A percentile compares a stretch with the other conserved stretches of the same genome.
phyloP scores from a whole-genome alignment of 1,140 invertebrate species.

The Chelonus insularis region DNA sequence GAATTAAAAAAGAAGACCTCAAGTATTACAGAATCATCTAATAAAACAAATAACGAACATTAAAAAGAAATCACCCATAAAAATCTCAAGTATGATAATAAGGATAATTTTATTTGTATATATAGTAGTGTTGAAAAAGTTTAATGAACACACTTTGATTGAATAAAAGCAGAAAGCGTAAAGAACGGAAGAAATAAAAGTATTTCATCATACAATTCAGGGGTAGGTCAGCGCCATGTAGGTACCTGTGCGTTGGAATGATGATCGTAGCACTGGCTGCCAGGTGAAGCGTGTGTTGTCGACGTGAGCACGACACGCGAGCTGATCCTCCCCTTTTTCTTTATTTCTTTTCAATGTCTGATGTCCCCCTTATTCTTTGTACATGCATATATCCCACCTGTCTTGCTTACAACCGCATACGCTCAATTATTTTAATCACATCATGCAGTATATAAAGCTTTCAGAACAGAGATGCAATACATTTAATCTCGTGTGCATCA shows the following conservation, averaged over 20 bases:
- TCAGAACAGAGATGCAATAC: no score
- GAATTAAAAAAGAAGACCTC: no score
- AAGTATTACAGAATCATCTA: no score
- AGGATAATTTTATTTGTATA: no score
- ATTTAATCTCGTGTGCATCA: no score
- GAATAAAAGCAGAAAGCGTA: background rate
- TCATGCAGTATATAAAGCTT: background rate
- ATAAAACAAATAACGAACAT: no score
- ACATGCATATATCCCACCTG: constrained; percentile 6
- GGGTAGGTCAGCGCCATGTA: constrained; percentile 22
- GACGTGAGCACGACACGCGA: constrained; percentile 17
- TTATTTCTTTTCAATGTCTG: background rate
- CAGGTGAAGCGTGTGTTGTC: constrained; percentile 23
- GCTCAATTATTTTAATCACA: background rate
- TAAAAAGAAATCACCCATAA: no score
- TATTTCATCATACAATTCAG: constrained; percentile 2
- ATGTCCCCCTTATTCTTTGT: background rate
- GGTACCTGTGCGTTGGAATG: constrained; percentile 18
- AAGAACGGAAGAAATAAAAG: constrained; percentile 9
- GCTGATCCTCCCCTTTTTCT: constrained; percentile 9
- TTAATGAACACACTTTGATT: no score
- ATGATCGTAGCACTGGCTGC: constrained; percentile 5
- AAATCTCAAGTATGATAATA: no score
- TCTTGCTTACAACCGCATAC: background rate
- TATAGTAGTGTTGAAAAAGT: no score